Evolutionary conservation across 2,888 invertebrate genomes (phyloP).

Genomic region (Sturmia bella): DNA sequence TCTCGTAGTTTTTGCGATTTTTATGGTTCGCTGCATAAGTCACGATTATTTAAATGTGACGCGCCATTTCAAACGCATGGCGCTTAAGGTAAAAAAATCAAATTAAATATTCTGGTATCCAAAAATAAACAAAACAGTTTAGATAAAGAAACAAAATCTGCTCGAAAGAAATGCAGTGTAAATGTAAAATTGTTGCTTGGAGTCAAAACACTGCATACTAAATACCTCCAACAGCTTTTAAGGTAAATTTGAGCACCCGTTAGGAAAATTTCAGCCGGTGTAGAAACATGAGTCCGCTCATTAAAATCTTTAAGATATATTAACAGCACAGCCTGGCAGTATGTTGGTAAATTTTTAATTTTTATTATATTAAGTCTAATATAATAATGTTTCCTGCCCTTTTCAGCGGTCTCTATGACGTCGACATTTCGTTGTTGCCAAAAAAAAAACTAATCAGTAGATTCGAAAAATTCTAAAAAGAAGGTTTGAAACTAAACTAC

Average conservation of each 20-base stretch:
- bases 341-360: no score
- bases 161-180: conserved; percentile 7
- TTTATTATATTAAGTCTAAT: no score
- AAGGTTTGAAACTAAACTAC: no score
- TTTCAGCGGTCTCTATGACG: no score
- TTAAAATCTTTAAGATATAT: no score
- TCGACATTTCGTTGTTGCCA: no score
- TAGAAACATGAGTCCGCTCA: no score
- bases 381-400: no score
- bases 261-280: conserved; percentile 10
- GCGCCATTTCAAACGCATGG: conserved; percentile 69
- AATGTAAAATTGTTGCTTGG: conserved; percentile 50
- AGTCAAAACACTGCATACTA: conserved; percentile 59
- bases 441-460: no score
- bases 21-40: conserved; percentile 72
- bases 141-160: conserved; percentile 1
- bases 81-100: conserved; percentile 66
- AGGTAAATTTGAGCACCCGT: background rate
- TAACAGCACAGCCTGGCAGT: no score
- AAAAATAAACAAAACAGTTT: conserved; percentile 28
- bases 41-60: conserved; percentile 71
- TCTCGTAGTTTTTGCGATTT: conserved; percentile 59
- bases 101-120: conserved; percentile 41
- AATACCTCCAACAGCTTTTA: conserved; percentile 34
- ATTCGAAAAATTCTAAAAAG: no score